Evolutionary conservation across 2,888 invertebrate species (phyloP).

Genomic region (Cyclophora albipunctata): DNA sequence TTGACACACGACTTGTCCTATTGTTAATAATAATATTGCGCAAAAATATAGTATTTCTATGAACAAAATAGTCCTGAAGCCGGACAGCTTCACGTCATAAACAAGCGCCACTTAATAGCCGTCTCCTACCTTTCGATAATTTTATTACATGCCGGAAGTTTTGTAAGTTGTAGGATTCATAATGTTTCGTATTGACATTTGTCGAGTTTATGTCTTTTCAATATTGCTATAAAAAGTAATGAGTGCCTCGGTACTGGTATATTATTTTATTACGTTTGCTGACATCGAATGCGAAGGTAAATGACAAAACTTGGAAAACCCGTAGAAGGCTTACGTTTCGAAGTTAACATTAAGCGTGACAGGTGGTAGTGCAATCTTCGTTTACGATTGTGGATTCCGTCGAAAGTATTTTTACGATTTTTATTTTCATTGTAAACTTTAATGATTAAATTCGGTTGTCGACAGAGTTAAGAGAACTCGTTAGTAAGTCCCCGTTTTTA

Average conservation of each 20-base stretch:
- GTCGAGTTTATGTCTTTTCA: constrained; percentile 32
- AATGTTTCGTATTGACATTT: constrained; percentile 23
- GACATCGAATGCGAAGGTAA: constrained; percentile 25
- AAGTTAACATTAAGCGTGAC: constrained; percentile 30
- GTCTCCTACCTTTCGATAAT: constrained; percentile 18
- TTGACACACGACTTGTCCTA: constrained; percentile 44
- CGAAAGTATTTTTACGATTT: constrained; percentile 30
- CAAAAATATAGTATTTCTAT: constrained; percentile 6
- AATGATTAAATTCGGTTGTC: constrained; percentile 22
- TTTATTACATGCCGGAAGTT: constrained; percentile 30
- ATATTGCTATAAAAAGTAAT: constrained; percentile 31
- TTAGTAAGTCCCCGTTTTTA: constrained; percentile 17
- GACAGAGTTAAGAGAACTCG: constrained; percentile 20
- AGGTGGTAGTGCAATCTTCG: constrained; percentile 37
- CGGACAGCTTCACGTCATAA: constrained; percentile 13
- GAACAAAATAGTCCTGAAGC: constrained; percentile 6
- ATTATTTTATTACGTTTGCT: constrained; percentile 30
- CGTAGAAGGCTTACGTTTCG: constrained; percentile 21
- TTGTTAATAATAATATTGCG: constrained; percentile 40
- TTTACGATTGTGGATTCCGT: constrained; percentile 36
- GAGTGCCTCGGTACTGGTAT: constrained; percentile 25
- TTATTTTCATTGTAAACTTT: constrained; percentile 23
- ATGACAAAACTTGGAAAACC: constrained; percentile 18
- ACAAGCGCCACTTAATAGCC: constrained; percentile 11
- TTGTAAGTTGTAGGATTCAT: constrained; percentile 31